Base-by-base conservation (phyloP, 2,888 invertebrate species). In the Napeogenes inachia region DNA sequence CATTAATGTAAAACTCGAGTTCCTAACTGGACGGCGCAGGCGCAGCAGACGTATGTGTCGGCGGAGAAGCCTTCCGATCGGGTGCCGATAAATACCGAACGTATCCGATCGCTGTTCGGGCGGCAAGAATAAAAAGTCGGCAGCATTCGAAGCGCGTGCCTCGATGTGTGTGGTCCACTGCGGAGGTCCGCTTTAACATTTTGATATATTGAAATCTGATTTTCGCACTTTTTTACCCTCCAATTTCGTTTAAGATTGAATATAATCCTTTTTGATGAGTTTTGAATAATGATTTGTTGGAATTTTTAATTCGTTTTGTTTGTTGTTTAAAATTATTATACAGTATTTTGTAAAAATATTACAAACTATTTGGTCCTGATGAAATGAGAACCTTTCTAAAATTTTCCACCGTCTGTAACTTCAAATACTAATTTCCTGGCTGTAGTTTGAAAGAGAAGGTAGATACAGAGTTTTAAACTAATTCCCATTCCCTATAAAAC, bases 81-180 rank as follows among this genome's bases (percentile, higher is more conserved):
- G 81, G 78, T 80, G 83, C 84, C 87, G 89, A 84, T 74, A 76
- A 81, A 74, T 71, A 73, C 86, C 89, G 90, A 89, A 72, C 66
- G 78, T 73, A 73, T 79, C 78, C 87, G 89, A 86, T 74, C 75
- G 70, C 70, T 72, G 75, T 75, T 74, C 75, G 75, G 75, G 80
- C 81, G 85, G 81, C 75, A 72, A 80, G 77, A 86, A 84, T 77
- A 88, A 89, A 88, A 87, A 86, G 85, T 80, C 80, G 77, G 91
- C 91, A 84, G 86, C 89, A 92, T 92, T 92, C 91, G 91, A 89
- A 92, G 93, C 94, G 94, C 94, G 94, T 94, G 94, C 94, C 93
- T 92, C 93, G 81, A 91, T 89, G 92, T 93, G 94, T 94, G 94
- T 94, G 94, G 94, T 94, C 94, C 87, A 82, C 89, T 85, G 63